phyloP scores from a whole-genome alignment of 1,140 invertebrate species.

The Triops cancriformis region DNA sequence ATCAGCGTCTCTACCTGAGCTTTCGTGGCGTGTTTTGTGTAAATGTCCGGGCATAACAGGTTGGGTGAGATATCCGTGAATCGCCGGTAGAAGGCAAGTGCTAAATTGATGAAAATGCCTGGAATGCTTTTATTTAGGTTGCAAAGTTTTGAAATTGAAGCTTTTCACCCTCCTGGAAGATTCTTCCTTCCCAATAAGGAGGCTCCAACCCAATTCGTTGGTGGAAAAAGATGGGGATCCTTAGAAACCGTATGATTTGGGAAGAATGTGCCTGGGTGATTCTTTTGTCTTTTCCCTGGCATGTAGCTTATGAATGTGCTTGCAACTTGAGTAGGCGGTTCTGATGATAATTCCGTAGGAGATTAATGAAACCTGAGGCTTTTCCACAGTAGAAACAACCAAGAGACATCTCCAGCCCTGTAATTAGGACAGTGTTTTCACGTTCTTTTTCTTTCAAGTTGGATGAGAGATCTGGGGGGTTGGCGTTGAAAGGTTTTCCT shows the following conservation, averaged over 20 bases:
- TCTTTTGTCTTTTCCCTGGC: not conserved
- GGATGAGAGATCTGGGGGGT: no score
- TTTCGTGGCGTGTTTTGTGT: not conserved
- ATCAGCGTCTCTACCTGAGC: not conserved
- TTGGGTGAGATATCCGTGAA: not conserved
- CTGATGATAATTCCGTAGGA: not conserved
- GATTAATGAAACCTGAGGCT: constrained; percentile 7
- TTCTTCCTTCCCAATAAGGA: not conserved
- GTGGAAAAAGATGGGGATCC: not conserved
- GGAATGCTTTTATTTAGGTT: not conserved
- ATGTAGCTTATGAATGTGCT: not conserved
- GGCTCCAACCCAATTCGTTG: not conserved
- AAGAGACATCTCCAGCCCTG: not conserved
- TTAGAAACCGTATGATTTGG: constrained; percentile 10
- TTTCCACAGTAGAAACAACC: not conserved
- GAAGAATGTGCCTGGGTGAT: not conserved
- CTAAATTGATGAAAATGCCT: not conserved
- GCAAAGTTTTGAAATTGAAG: not conserved
- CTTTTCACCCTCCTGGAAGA: not conserved
- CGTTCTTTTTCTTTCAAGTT: no score
- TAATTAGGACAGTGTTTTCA: not conserved
- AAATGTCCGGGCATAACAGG: not conserved
- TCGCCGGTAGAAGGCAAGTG: not conserved
- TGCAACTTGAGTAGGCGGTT: not conserved
- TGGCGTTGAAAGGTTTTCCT: no score